Base-by-base conservation (phyloP, 1,140 invertebrate species). In the Agrypnia vestita region DNA sequence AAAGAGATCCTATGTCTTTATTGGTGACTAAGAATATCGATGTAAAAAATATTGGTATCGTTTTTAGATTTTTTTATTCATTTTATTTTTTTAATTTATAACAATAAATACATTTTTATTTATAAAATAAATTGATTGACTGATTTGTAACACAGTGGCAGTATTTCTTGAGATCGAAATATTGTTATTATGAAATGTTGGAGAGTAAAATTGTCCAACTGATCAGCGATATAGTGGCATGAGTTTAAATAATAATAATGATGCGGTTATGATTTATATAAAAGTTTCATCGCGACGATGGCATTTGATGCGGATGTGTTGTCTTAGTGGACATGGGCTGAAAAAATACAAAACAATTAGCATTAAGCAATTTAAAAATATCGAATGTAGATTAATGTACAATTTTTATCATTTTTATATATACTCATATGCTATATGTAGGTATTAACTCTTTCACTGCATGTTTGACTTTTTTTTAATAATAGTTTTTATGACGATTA, bases 91-190 rank as follows among this genome's bases (percentile, higher is more conserved):
- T 56, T 47, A 21, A 51, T 64, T 35, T 77, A 51, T 51, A 77
- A 77, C 62, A 77, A 77, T 77, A 77, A 77, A 77, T 77, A 77
- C 75, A 67, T 47, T 64, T 69, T 76, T 62, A 62, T 47, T 76
- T 59, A 76, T 77, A 77, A 64, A 77, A 62, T 74, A 74, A 77
- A 77, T 77, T 59, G 25, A 75, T 75, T 44, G 46, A 17, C 35
- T 44, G 43, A n/a, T 43, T 74, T 59, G 13, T 56, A 56, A 56
- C 67, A 44, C 62, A 67, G 43, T 49, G 46, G 46, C 67, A 71
- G 67, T 51, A 71, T 71, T 71, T 64, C 46, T 46, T 71, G 44
- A 13, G 46, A 49, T 25, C 67, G 46, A 71, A 71, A 71, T 71
- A 71, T 49, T 71, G 67, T 67, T 13, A 44, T 44, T 15, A 67